Evolutionary conservation across 2,888 invertebrate species (phyloP), one percentile per base, ranked within the genome.

Genomic region (Tenthredo livida): DNA sequence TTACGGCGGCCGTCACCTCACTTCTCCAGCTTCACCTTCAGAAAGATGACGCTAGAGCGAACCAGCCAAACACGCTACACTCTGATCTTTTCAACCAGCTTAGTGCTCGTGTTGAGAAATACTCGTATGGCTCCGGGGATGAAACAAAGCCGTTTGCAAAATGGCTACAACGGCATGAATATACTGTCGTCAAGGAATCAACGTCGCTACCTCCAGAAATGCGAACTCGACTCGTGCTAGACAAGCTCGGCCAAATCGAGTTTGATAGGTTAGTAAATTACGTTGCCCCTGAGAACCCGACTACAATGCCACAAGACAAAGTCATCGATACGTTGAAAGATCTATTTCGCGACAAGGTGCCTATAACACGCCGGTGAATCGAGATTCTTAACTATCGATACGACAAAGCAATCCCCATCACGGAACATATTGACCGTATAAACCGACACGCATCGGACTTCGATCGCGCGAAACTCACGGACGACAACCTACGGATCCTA

Each of bases 401-500:
- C 72, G 67, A 83, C 75, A 75, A 85, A 47, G 58, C 43, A 70
- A 85, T 75, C 82, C 61, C 83, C 7, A 82, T 83, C 33, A 85
- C 83, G 54, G 85, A 85, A 85, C 85, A 83, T 54, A 83, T 83
- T 47, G 82, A 73, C 61, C 85, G 85, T 25, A 82, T 83, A 73
- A 85, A 85, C 58, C 80, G 82, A 73, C 80, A 72, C 43, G 82
- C 82, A 37, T 83, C 85, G 37, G 73, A 83, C 61, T 85, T 85
- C 73, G 75, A 85, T 21, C 83, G 82, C 37, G 83, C 73, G n/a
- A 85, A 85, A 50, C 83, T 82, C 50, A 83, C 85, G 50, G 61
- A 43, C 25, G 85, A 83, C 75, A 83, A 85, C 58, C 83, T 85
- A 65, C 82, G 85, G 17, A 83, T 82, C 2, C 70, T 82, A 33